phyloP scores from a whole-genome alignment of 2,888 invertebrate species.

The Perizoma flavofasciatum region DNA sequence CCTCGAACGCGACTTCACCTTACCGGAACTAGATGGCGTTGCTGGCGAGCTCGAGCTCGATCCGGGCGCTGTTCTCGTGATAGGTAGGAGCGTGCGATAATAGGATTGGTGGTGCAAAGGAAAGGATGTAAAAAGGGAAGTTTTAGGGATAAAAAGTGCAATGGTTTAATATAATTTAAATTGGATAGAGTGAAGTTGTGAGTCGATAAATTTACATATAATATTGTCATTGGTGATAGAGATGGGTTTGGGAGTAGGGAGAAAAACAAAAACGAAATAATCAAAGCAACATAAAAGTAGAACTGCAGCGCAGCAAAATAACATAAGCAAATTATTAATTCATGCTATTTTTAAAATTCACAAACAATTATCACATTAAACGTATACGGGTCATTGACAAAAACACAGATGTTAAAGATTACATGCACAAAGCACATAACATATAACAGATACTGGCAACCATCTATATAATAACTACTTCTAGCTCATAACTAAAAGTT shows the following conservation, averaged over 20 bases:
- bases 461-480: constrained; percentile 22
- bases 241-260: constrained; percentile 34
- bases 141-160: background rate
- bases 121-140: background rate
- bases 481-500: constrained; percentile 10
- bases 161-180: background rate
- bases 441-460: constrained; percentile 24
- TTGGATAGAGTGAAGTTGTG: constrained; percentile 2
- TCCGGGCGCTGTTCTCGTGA: constrained; percentile 63
- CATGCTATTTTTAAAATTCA: constrained; percentile 49
- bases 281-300: constrained; percentile 79
- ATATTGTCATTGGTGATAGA: constrained; percentile 12
- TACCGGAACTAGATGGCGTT: constrained; percentile 83
- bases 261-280: constrained; percentile 65
- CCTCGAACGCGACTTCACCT: constrained; percentile 92
- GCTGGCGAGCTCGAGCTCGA: constrained; percentile 69
- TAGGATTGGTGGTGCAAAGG: constrained; percentile 12
- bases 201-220: constrained; percentile 10
- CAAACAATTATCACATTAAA: constrained; percentile 37
- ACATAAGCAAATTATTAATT: constrained; percentile 60
- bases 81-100: constrained; percentile 35
- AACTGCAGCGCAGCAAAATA: constrained; percentile 71
- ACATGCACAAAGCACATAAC: constrained; percentile 34
- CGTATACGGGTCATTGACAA: constrained; percentile 51
- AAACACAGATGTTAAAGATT: constrained; percentile 64